A percentile compares a stretch with the other conserved stretches of the same genome.
Evolutionary conservation across 2,113 vertebrate species (phyloP).

Genomic region (Mionectes macconnelli): DNA sequence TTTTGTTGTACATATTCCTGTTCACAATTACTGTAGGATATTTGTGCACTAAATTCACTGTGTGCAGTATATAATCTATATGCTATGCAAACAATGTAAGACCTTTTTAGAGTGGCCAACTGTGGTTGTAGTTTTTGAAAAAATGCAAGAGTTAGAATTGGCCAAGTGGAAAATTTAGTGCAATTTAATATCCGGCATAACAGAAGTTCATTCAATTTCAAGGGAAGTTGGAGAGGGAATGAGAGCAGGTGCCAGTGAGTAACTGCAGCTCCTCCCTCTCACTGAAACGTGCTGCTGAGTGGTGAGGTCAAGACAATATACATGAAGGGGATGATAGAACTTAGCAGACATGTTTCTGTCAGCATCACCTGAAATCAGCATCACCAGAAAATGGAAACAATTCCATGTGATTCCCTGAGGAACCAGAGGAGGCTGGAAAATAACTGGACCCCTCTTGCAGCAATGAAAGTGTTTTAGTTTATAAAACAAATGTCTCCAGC

Average conservation of each 20-base stretch:
- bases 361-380: neutral
- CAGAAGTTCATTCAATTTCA: constrained; percentile 1
- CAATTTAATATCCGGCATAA: neutral
- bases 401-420: neutral
- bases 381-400: neutral
- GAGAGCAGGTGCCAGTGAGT: neutral
- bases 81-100: neutral
- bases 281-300: neutral
- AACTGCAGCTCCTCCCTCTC: neutral
- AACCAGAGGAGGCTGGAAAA: neutral
- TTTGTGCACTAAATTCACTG: neutral
- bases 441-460: neutral
- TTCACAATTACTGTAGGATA: neutral
- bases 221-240: neutral
- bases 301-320: neutral
- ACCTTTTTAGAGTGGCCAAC: neutral
- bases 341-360: neutral
- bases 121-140: neutral
- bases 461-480: neutral
- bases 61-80: neutral
- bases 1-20: neutral
- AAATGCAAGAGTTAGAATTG: neutral
- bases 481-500: neutral
- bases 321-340: neutral
- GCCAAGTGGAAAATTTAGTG: neutral